These are phyloP conservation scores for Phalloptychus januarius DNA, from an alignment of 2,797 vertebrate genomes.

Conservation along the genomic window DNA sequence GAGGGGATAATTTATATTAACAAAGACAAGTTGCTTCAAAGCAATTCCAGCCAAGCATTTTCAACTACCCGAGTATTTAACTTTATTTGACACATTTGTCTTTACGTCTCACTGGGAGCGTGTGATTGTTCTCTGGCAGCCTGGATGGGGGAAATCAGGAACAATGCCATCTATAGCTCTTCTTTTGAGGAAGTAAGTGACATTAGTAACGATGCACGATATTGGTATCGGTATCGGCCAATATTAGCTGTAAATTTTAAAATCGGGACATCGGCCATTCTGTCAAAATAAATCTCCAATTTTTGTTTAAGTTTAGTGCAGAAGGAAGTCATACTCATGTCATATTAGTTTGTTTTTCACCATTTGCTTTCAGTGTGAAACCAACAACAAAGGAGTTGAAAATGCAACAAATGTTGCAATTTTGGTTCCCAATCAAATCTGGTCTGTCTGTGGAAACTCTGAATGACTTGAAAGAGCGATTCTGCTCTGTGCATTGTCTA, in stretches of 20 bases:
- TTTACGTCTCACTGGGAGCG: not conserved
- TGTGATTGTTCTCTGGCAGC: not conserved
- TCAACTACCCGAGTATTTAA: not conserved
- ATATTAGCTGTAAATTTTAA: too few relatives aligned
- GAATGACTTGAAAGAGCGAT: not conserved
- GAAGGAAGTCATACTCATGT: too few relatives aligned
- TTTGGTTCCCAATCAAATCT: too few relatives aligned
- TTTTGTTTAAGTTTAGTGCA: too few relatives aligned
- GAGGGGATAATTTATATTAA: conserved; percentile 36
- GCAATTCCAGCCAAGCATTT: conserved; percentile 1
- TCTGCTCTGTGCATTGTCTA: not conserved
- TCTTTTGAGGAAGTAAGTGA: not conserved
- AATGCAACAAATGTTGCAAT: too few relatives aligned
- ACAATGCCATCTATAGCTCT: not conserved
- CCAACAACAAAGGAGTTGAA: too few relatives aligned
- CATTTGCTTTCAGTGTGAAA: too few relatives aligned
- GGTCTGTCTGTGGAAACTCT: not conserved
- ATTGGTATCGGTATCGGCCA: too few relatives aligned
- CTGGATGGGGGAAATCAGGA: not conserved
- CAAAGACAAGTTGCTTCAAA: conserved; percentile 18
- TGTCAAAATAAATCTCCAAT: too few relatives aligned
- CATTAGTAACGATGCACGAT: too few relatives aligned
- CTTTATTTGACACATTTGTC: not conserved
- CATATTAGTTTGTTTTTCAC: too few relatives aligned
- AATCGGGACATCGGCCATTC: too few relatives aligned